Evolutionary conservation across 2,113 vertebrate species (phyloP).

Genomic region (Cinclus cinclus): DNA sequence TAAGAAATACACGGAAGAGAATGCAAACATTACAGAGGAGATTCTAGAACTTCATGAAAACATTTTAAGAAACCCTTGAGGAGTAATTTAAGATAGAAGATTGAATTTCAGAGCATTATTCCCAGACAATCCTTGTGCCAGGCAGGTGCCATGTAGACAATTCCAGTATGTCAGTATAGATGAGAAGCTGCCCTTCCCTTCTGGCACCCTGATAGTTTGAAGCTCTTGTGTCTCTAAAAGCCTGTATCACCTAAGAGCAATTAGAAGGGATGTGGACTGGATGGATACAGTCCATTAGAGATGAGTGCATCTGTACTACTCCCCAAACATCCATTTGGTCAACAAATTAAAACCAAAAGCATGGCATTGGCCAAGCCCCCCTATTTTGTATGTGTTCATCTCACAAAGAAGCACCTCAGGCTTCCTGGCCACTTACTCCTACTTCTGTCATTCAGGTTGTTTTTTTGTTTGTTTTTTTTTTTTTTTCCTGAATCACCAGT

Average conservation of each 20-base stretch:
- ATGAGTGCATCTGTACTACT: neutral
- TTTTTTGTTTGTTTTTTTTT: neutral
- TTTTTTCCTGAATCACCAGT: neutral
- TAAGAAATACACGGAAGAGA: neutral
- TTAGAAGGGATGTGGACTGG: neutral
- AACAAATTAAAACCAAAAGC: neutral
- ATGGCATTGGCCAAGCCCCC: neutral
- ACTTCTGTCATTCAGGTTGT: neutral
- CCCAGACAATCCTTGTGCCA: neutral
- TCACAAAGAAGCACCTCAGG: neutral
- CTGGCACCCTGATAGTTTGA: neutral
- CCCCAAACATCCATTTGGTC: neutral
- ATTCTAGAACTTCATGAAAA: neutral
- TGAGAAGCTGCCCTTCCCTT: neutral
- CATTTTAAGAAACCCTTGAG: neutral
- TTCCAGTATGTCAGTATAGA: neutral
- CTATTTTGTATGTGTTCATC: neutral
- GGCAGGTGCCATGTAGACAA: neutral
- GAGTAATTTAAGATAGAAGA: neutral
- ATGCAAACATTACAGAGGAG: neutral
- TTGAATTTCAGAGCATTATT: neutral
- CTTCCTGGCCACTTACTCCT: neutral
- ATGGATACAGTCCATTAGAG: neutral
- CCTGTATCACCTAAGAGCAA: neutral
- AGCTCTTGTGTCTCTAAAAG: neutral